Conservation (phyloP, 2,113 vertebrate genomes). For the Forbesichthys agassizii region DNA sequence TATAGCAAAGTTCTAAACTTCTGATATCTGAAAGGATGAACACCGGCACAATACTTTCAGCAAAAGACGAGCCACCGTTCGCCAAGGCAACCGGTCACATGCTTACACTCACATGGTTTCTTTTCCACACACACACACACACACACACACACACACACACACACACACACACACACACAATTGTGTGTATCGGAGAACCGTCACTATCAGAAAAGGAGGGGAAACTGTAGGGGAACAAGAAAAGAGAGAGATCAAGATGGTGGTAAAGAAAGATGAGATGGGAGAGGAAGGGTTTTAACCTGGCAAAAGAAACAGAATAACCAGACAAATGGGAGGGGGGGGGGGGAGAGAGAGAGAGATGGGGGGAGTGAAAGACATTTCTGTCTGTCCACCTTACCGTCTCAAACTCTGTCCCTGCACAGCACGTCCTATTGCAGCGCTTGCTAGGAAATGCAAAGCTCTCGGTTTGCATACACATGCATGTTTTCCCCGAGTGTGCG, state of each 20-base stretch:
- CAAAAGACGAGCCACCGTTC: too few species aligned
- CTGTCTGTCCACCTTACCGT: too few species aligned
- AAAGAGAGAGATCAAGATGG: background rate
- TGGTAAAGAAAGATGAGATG: background rate
- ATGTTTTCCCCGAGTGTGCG: background rate
- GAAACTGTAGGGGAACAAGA: background rate
- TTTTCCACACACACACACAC: background rate
- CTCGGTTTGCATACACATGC: background rate
- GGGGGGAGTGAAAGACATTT: background rate
- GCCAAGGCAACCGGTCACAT: too few species aligned
- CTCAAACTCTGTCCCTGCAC: background rate
- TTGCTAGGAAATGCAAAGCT: background rate
- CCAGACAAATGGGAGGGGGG: too few species aligned
- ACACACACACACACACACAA: conserved; percentile 14
- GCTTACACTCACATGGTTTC: too few species aligned
- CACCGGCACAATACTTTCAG: too few species aligned
- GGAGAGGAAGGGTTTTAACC: background rate
- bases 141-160: conserved; percentile 2
- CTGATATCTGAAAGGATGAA: too few species aligned
- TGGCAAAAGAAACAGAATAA: too few species aligned
- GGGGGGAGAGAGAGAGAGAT: background rate
- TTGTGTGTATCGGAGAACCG: too few species aligned
- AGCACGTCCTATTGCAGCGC: background rate
- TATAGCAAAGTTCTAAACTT: too few species aligned
- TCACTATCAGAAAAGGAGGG: too few species aligned